A percentile compares a stretch with the other conserved stretches of the same genome.
These are phyloP conservation scores for Drepana arcuata DNA, from an alignment of 1,140 invertebrate genomes.

Conservation along the genomic window DNA sequence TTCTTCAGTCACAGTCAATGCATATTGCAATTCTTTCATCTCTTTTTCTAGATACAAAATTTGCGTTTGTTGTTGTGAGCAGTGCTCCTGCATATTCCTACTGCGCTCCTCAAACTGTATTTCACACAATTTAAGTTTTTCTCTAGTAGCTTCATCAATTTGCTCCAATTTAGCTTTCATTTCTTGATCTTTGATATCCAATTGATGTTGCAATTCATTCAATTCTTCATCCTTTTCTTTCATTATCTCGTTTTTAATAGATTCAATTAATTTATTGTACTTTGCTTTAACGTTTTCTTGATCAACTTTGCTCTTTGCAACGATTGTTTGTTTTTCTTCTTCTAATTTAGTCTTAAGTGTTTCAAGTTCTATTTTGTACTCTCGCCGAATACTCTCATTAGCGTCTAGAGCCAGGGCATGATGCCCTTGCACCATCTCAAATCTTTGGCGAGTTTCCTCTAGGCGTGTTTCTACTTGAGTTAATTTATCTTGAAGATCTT, in stretches of 20 bases:
- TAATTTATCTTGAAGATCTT: constrained; percentile 60
- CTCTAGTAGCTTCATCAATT: constrained; percentile 54
- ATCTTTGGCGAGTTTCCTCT: constrained; percentile 52
- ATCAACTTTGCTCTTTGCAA: constrained; percentile 45
- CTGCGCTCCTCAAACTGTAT: constrained; percentile 65
- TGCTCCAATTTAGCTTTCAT: constrained; percentile 63
- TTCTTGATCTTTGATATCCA: constrained; percentile 44
- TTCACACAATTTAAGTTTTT: constrained; percentile 62
- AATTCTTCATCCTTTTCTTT: constrained; percentile 51
- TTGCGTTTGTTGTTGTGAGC: constrained; percentile 39
- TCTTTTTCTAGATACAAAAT: constrained; percentile 43
- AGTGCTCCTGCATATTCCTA: constrained; percentile 47
- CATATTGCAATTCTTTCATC: constrained; percentile 44
- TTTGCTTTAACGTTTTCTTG: constrained; percentile 49
- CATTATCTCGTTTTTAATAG: constrained; percentile 32
- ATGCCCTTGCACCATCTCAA: constrained; percentile 66
- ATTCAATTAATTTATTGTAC: constrained; percentile 41
- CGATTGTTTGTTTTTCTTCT: constrained; percentile 55
- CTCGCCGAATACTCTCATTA: constrained; percentile 64
- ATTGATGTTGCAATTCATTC: constrained; percentile 37
- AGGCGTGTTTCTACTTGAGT: constrained; percentile 40
- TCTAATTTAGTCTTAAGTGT: constrained; percentile 54
- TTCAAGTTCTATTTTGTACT: constrained; percentile 64
- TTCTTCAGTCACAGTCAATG: constrained; percentile 32
- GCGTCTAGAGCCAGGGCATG: constrained; percentile 65